Evolutionary conservation across 2,888 invertebrate genomes (phyloP).

Genomic region (Darwinula stevensoni): DNA sequence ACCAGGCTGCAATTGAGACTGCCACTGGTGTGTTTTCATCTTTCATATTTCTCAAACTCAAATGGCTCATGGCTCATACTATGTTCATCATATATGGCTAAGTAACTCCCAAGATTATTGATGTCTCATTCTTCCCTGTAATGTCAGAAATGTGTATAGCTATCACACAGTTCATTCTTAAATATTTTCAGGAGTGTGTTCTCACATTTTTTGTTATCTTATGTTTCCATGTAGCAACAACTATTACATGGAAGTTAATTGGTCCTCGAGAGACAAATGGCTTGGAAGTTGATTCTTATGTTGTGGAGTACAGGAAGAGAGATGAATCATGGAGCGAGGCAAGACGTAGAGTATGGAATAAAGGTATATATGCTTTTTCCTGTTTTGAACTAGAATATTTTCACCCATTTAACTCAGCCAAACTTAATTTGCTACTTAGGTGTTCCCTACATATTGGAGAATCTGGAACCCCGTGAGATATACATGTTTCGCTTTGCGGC

Average conservation of each 20-base stretch:
- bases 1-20: slow-evolving; percentile 22
- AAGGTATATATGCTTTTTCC: slow-evolving; percentile 18
- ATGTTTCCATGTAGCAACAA: slow-evolving; percentile 40
- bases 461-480: slow-evolving; percentile 36
- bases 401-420: too few species aligned
- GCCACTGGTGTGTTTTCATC: neutral
- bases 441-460: slow-evolving; percentile 48
- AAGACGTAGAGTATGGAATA: slow-evolving; percentile 42
- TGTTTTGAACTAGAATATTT: slow-evolving; percentile 5
- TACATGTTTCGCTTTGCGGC: slow-evolving; percentile 64
- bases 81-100: too few species aligned
- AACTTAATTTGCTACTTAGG: too few species aligned
- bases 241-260: slow-evolving; percentile 43
- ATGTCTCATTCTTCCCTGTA: too few species aligned
- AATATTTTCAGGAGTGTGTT: neutral
- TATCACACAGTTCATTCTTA: too few species aligned
- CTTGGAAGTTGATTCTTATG: slow-evolving; percentile 37
- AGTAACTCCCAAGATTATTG: too few species aligned
- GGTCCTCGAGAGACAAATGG: slow-evolving; percentile 44
- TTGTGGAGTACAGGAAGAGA: slow-evolving; percentile 41
- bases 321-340: slow-evolving; percentile 34
- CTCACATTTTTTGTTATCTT: slow-evolving; percentile 7
- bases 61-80: too few species aligned
- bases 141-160: too few species aligned
- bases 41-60: too few species aligned